Evolutionary conservation across 2,797 vertebrate genomes (phyloP).

Genomic region (Anabacerthia variegaticeps): DNA sequence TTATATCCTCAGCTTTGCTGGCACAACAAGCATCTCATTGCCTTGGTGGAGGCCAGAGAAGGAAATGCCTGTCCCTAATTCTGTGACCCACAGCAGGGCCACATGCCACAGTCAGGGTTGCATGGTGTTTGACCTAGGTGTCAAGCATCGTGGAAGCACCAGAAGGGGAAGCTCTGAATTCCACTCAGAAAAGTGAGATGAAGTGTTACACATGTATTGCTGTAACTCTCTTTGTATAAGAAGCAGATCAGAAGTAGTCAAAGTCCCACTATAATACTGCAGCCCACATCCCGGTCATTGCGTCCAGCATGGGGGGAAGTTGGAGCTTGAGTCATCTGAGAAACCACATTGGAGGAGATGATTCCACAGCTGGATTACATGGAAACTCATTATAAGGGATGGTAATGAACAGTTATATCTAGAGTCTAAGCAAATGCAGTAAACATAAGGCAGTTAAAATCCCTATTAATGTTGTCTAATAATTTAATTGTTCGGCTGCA

Average conservation of each 20-base stretch:
- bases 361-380: not conserved
- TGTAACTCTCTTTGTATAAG: not conserved
- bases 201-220: not conserved
- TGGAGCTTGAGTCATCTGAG: not conserved
- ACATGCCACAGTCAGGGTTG: not conserved
- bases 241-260: not conserved
- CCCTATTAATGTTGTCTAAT: not conserved
- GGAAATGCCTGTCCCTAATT: accelerated
- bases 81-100: not conserved
- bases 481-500: not conserved
- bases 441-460: not conserved
- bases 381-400: not conserved
- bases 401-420: not conserved
- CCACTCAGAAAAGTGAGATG: not conserved
- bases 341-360: not conserved
- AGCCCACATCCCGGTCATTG: not conserved
- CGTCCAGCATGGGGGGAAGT: not conserved
- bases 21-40: not conserved
- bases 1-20: not conserved
- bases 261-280: not conserved
- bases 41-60: not conserved
- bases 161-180: not conserved
- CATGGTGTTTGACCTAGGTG: accelerated
- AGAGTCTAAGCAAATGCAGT: not conserved
- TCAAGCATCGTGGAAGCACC: not conserved